These are phyloP conservation scores for Cantharis nigra DNA, from an alignment of 2,888 invertebrate genomes.

Conservation along the genomic window DNA sequence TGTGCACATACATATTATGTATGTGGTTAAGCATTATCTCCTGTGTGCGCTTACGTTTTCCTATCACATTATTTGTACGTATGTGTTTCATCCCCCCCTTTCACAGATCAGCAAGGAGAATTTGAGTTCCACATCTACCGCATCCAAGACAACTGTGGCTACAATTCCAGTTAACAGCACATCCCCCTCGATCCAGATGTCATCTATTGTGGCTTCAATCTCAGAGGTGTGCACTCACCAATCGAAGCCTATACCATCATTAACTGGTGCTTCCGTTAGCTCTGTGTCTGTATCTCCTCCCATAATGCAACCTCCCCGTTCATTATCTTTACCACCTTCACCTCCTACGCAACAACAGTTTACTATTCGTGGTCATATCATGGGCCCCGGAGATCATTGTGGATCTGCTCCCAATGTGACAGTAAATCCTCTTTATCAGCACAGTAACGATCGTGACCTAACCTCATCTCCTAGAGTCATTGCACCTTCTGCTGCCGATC, in stretches of 20 bases:
- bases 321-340: constrained; percentile 42
- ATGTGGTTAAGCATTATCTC: constrained; percentile 19
- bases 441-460: constrained; percentile 34
- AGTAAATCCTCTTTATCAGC: constrained; percentile 64
- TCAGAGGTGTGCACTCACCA: constrained; percentile 56
- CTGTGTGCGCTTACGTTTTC: constrained; percentile 27
- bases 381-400: constrained; percentile 58
- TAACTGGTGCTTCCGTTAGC: constrained; percentile 43
- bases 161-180: constrained; percentile 38
- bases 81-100: constrained; percentile 46
- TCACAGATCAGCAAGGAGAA: constrained; percentile 65
- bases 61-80: constrained; percentile 28
- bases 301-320: constrained; percentile 22
- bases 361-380: constrained; percentile 54
- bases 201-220: constrained; percentile 41
- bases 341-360: constrained; percentile 54
- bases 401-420: constrained; percentile 73
- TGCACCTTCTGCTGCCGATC: constrained; percentile 61
- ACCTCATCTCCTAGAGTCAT: constrained; percentile 32
- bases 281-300: constrained; percentile 35
- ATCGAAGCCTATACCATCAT: constrained; percentile 46
- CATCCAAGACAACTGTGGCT: constrained; percentile 49
- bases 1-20: constrained; percentile 17
- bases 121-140: constrained; percentile 53
- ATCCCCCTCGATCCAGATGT: constrained; percentile 31